Evolutionary conservation across 2,888 invertebrate genomes (phyloP).

Genomic region (Drosophila algonquin): DNA sequence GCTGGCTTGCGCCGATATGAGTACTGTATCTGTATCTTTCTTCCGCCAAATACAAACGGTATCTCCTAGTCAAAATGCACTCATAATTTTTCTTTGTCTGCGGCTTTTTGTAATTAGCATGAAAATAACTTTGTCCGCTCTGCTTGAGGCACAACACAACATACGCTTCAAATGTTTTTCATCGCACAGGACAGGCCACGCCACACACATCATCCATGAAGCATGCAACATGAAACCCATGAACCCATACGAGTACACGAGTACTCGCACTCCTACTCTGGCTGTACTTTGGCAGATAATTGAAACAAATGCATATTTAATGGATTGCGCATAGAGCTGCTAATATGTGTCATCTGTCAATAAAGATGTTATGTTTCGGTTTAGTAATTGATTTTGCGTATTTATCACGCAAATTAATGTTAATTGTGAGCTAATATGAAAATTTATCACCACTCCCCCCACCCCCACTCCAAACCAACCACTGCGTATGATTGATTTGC

Average conservation of each 20-base stretch:
- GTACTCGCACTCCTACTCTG: not conserved
- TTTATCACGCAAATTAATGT: constrained; percentile 73
- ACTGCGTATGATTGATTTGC: constrained; percentile 40
- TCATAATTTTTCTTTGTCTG: constrained; percentile 20
- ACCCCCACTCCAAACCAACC: not conserved
- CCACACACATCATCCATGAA: constrained; percentile 1
- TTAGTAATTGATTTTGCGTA: constrained; percentile 73
- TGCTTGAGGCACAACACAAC: constrained; percentile 18
- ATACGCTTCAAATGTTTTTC: constrained; percentile 48
- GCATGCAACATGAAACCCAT: no score
- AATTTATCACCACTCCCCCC: constrained; percentile 40
- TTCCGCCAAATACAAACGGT: not conserved
- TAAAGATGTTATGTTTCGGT: constrained; percentile 32
- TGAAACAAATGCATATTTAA: constrained; percentile 75
- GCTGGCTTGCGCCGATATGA: no score
- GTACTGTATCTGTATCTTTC: no score
- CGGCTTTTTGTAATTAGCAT: constrained; percentile 64
- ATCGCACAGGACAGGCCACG: not conserved
- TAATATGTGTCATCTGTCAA: constrained; percentile 67
- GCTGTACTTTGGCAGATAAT: constrained; percentile 42
- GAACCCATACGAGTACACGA: no score
- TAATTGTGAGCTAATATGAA: constrained; percentile 70
- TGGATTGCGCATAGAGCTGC: constrained; percentile 50
- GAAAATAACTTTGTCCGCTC: constrained; percentile 52
- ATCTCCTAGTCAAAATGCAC: not conserved